Conservation (phyloP, 2,113 vertebrate species). For the Syngnathoides biaculeatus region DNA sequence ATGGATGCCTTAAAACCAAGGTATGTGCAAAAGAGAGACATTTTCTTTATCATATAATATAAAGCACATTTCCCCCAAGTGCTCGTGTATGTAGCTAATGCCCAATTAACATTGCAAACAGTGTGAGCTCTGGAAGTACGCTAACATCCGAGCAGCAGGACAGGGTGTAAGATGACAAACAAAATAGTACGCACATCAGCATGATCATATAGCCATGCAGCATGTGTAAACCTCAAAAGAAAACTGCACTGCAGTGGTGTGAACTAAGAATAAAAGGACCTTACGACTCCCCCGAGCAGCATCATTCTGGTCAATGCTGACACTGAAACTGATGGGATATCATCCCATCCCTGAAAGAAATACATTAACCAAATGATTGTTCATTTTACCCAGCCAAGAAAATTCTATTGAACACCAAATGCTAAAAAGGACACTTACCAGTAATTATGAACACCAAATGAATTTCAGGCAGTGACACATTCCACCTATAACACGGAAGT, state of each 20-base stretch:
- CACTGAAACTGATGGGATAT: no score
- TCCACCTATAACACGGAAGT: neutral
- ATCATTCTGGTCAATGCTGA: neutral
- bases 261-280: neutral
- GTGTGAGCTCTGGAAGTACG: no score
- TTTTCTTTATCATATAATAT: no score
- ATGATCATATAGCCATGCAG: neutral
- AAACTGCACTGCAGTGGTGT: neutral
- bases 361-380: no score
- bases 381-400: no score
- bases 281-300: neutral
- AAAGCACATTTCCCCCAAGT: no score
- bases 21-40: no score
- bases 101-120: neutral
- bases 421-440: neutral
- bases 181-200: neutral
- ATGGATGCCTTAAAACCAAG: no score
- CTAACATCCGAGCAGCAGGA: neutral
- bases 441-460: neutral
- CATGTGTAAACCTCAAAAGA: conserved; percentile 6
- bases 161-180: neutral
- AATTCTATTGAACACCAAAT: no score
- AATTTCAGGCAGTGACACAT: neutral
- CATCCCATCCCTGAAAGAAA: no score
- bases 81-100: neutral